These are phyloP conservation scores for Ormia ochracea DNA, from an alignment of 2,888 invertebrate species.

Conservation along the genomic window DNA sequence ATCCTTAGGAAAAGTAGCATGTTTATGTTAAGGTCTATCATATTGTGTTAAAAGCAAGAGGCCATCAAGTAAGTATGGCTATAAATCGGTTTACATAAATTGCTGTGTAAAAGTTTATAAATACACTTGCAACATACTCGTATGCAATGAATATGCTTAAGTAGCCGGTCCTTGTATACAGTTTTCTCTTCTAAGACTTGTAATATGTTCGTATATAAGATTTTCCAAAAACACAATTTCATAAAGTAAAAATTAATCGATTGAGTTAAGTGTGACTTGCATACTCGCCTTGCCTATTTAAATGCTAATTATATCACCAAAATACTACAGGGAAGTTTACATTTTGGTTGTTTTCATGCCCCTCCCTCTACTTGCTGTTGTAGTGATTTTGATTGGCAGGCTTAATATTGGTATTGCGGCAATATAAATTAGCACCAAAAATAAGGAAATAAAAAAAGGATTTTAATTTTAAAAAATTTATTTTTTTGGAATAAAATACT, in stretches of 20 bases:
- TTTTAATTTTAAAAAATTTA: no score
- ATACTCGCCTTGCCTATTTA: conserved; percentile 53
- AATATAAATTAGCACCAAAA: no score
- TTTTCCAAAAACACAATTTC: neutral
- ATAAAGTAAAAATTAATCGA: conserved; percentile 1
- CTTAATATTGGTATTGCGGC: no score
- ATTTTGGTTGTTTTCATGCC: no score
- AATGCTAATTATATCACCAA: conserved; percentile 57
- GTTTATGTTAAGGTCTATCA: neutral
- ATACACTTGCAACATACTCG: neutral
- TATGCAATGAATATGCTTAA: neutral
- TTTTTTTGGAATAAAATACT: no score
- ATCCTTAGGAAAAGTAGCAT: neutral
- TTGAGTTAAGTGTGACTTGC: conserved; percentile 11
- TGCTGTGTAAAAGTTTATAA: neutral
- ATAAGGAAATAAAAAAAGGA: no score
- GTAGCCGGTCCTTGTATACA: neutral
- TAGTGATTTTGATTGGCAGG: no score
- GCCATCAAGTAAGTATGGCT: neutral
- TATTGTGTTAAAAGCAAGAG: neutral
- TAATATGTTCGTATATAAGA: conserved; percentile 4
- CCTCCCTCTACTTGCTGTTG: no score
- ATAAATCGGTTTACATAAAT: neutral
- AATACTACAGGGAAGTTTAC: no score
- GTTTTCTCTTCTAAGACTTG: neutral